Evolutionary conservation across 2,888 invertebrate species (phyloP).

Genomic region (Electrophaes corylata): DNA sequence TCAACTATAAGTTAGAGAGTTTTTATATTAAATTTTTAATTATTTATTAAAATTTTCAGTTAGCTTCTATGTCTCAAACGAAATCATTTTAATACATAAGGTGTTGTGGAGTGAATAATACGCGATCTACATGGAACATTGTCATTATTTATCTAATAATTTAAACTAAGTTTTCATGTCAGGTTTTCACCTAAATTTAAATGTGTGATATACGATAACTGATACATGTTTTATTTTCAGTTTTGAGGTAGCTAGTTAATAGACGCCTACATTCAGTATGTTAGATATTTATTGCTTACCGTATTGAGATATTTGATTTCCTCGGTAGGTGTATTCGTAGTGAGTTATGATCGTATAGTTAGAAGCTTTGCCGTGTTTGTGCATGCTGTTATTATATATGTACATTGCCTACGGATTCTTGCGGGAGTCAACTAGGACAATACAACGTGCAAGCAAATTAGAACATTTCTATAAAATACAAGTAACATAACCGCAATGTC

Average conservation of each 20-base stretch:
- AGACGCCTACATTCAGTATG: slow-evolving; percentile 65
- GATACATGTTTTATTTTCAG: slow-evolving; percentile 64
- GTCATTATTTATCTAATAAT: slow-evolving; percentile 38
- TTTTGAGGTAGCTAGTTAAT: slow-evolving; percentile 75
- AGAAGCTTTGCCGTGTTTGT: slow-evolving; percentile 49
- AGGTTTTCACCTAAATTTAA: slow-evolving; percentile 71
- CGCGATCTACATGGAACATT: slow-evolving; percentile 56
- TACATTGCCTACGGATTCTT: slow-evolving; percentile 48
- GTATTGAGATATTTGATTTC: slow-evolving; percentile 70
- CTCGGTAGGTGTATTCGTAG: slow-evolving; percentile 69
- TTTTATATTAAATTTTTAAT: slow-evolving; percentile 51
- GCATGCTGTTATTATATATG: slow-evolving; percentile 52
- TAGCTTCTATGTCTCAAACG: slow-evolving; percentile 69
- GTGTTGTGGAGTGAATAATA: slow-evolving; percentile 63
- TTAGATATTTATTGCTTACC: slow-evolving; percentile 77
- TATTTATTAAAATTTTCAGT: slow-evolving; percentile 75
- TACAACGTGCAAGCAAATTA: slow-evolving; percentile 27
- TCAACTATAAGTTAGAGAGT: slow-evolving; percentile 83
- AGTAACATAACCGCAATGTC: slow-evolving; percentile 30
- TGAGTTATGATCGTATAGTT: slow-evolving; percentile 63
- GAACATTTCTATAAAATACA: slow-evolving; percentile 23
- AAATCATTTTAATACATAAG: slow-evolving; percentile 52
- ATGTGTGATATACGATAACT: slow-evolving; percentile 73
- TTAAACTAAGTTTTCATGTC: slow-evolving; percentile 52
- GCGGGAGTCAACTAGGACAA: slow-evolving; percentile 29